A percentile compares a stretch with the other conserved stretches of the same genome.
Evolutionary conservation across 2,797 vertebrate genomes (phyloP).

Genomic region (Thaleichthys pacificus): DNA sequence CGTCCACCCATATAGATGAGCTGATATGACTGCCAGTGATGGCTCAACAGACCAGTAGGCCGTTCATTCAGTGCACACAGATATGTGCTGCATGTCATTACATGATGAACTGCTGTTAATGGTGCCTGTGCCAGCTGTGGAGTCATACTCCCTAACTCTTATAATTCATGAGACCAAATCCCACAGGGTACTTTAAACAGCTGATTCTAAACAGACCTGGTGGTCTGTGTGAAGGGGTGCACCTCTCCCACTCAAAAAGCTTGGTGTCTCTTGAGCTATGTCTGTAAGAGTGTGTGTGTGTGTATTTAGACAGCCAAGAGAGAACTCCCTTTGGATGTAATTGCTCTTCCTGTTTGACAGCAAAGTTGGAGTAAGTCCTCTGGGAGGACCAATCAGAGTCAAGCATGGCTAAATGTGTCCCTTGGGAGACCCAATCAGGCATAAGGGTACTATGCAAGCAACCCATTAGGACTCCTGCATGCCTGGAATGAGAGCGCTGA

Average conservation of each 20-base stretch:
- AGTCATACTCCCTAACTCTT: background rate
- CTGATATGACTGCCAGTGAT: constrained; percentile 27
- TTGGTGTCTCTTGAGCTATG: background rate
- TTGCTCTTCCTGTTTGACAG: constrained; percentile 61
- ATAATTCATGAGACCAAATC: background rate
- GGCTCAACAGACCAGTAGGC: constrained; percentile 9
- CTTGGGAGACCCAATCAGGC: constrained; percentile 11
- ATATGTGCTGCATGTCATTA: background rate
- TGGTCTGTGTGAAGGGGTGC: background rate
- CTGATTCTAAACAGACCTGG: background rate
- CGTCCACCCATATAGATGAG: background rate
- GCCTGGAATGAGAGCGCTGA: background rate
- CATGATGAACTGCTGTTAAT: constrained; percentile 1
- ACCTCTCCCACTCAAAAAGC: background rate
- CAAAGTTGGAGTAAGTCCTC: constrained; percentile 44
- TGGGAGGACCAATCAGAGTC: constrained; percentile 32
- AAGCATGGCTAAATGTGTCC: constrained; percentile 14
- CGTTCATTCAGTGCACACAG: background rate
- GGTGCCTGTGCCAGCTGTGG: background rate
- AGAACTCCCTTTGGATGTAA: constrained; percentile 57
- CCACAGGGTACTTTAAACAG: background rate
- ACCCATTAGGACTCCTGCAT: constrained; percentile 10
- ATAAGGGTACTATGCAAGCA: constrained; percentile 16
- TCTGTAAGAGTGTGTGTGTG: background rate
- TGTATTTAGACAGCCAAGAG: constrained; percentile 16